Evolutionary conservation across 1,140 invertebrate species (phyloP), one percentile per base, ranked within the genome.

Genomic region (Sycophila sp.): DNA sequence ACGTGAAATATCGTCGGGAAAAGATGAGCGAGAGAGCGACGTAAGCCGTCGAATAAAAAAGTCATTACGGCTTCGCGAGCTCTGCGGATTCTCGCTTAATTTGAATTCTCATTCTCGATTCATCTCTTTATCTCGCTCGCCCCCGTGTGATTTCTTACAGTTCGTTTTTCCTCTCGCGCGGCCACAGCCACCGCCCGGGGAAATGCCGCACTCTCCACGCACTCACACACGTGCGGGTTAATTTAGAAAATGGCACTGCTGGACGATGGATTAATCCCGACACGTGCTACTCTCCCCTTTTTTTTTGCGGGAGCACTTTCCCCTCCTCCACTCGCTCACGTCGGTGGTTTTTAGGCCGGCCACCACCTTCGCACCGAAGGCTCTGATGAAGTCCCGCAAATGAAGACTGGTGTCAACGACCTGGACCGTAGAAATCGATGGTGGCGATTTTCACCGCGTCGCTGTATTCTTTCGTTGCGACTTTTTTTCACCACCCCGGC

Each of bases 211-310:
- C n/a, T 51, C 34, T 38, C 19, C 6, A 30, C 51, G 24, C 24
- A 55, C 51, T 15, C 10, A 0, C 26, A 5, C 17, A 26, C 8
- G 24, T 10, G 5, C 24, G 24, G 47, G 42, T 26, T 49, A 63
- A 63, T 49, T 49, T 49, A 49, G 45, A 63, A 63, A 63, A 63
- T 63, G 60, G 19, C 60, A 19, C 3, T n/a, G 24, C 26, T n/a
- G 45, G 26, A 7, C n/a, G 26, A 51, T 51, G 45, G 45, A 47
- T 36, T 49, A 49, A 49, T 63, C 59, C 17, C 6, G 42, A 49
- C 42, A 34, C 22, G 36, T 8, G 30, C 45, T 62, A 26, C 36
- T 42, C 15, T 40, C 22, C 13, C 59, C n/a, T 13, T 45, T 11
- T 28, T 32, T 30, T 45, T 62, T n/a, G n/a, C n/a, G n/a, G n/a